Evolutionary conservation across 2,888 invertebrate genomes (phyloP).

Genomic region (Andrena bucephala): DNA sequence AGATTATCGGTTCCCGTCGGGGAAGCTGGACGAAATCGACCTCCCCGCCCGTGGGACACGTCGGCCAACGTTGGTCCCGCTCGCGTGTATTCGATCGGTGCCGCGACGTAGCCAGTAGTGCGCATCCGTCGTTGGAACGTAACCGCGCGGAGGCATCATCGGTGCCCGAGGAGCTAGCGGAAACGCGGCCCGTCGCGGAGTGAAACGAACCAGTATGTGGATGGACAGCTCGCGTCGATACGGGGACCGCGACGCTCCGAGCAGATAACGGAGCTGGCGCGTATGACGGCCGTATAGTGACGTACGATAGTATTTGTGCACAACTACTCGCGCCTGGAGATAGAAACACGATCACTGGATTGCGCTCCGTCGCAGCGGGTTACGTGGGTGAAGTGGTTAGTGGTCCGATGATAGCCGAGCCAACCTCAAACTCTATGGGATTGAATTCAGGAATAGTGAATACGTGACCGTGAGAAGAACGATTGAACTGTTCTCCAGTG

Average conservation of each 20-base stretch:
- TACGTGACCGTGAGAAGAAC: constrained; percentile 17
- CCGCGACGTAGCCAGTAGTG: constrained; percentile 17
- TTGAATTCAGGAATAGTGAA: constrained; percentile 15
- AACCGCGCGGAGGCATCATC: constrained; percentile 4
- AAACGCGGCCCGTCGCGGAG: constrained; percentile 43
- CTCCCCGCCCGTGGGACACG: constrained; percentile 21
- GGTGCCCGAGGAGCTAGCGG: not conserved
- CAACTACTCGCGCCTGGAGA: constrained; percentile 11
- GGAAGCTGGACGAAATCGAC: constrained; percentile 27
- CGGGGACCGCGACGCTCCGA: constrained; percentile 33
- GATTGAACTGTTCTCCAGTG: constrained; percentile 15
- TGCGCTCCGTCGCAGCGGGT: constrained; percentile 10
- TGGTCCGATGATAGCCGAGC: constrained; percentile 40
- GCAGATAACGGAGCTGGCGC: constrained; percentile 69
- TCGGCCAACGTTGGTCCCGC: constrained; percentile 9
- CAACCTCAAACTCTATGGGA: constrained; percentile 23
- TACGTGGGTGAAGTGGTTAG: constrained; percentile 73
- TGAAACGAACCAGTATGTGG: constrained; percentile 52
- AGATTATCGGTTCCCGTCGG: constrained; percentile 49
- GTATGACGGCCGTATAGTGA: constrained; percentile 58
- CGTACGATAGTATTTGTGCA: constrained; percentile 1
- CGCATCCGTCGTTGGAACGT: constrained; percentile 10
- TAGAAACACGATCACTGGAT: not conserved
- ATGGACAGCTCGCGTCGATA: constrained; percentile 47
- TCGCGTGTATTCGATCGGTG: not conserved